phyloP scores from a whole-genome alignment of 2,888 invertebrate genomes.

The Steromphala cineraria region DNA sequence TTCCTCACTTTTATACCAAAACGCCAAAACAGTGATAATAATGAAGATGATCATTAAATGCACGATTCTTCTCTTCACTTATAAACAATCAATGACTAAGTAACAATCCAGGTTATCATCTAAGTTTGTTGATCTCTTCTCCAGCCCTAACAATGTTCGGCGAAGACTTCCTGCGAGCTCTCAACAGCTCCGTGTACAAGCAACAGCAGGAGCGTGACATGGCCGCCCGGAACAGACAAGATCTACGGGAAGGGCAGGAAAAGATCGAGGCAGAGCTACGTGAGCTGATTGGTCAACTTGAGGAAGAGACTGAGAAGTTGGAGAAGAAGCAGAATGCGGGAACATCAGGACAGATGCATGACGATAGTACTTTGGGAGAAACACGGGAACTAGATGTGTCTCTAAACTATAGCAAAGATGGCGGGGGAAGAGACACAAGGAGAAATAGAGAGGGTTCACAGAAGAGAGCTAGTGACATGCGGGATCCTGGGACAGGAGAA shows the following conservation, averaged over 20 bases:
- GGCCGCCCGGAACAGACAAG: slow-evolving; percentile 40
- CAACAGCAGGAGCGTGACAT: slow-evolving; percentile 56
- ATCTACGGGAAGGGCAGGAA: slow-evolving; percentile 49
- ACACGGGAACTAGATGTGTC: no score
- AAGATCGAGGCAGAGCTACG: slow-evolving; percentile 52
- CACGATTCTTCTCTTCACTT: no score
- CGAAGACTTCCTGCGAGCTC: slow-evolving; percentile 53
- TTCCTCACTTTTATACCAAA: not conserved
- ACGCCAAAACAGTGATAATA: not conserved
- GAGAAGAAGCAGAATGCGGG: not conserved
- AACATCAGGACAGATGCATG: not conserved
- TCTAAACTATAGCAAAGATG: no score
- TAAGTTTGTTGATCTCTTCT: not conserved
- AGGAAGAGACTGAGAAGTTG: slow-evolving; percentile 18
- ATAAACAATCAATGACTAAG: no score
- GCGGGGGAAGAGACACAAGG: no score
- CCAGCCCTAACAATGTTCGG: slow-evolving; percentile 57
- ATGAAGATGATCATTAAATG: not conserved
- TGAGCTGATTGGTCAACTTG: slow-evolving; percentile 50
- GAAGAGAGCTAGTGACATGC: no score
- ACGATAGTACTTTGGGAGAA: no score
- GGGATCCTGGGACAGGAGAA: no score
- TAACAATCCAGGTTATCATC: not conserved
- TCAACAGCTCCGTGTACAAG: slow-evolving; percentile 49
- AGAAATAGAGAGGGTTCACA: no score